Conservation (phyloP, 1,140 invertebrate genomes). For the Acromyrmex echinatior region DNA sequence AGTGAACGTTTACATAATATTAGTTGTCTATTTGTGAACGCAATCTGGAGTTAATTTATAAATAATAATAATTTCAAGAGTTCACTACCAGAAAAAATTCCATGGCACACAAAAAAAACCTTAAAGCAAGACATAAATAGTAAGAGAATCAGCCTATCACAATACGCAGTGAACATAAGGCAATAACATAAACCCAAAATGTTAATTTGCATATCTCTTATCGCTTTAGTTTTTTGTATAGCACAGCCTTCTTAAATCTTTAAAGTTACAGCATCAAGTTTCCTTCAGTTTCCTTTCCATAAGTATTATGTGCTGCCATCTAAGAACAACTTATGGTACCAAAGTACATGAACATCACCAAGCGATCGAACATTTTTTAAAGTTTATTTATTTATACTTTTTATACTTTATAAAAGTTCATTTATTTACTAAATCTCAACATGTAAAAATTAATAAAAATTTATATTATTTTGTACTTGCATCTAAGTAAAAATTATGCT, state of each 20-base stretch:
- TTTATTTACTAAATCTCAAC: conserved; percentile 1
- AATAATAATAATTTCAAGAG: conserved; percentile 13
- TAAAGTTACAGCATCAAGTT: not conserved
- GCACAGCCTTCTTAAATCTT: not conserved
- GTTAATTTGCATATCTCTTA: no score
- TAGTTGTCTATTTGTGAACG: not conserved
- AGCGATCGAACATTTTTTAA: not conserved
- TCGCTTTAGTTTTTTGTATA: no score
- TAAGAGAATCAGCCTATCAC: no score
- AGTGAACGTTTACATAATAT: not conserved
- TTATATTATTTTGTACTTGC: not conserved
- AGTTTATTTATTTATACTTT: not conserved
- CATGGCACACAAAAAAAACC: no score
- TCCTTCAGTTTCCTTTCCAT: no score
- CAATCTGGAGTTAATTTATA: conserved; percentile 3
- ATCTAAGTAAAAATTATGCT: conserved; percentile 16
- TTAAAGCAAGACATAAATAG: no score
- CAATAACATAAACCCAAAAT: no score
- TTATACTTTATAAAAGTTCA: not conserved
- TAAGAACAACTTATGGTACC: conserved; percentile 14
- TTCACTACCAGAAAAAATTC: not conserved
- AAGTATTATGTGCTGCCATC: conserved; percentile 66
- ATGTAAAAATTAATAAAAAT: not conserved
- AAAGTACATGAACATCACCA: not conserved
- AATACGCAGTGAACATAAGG: no score